Evolutionary conservation across 2,888 invertebrate species (phyloP), one percentile per base, ranked within the genome.

Genomic region (Eugnorisma glareosa): DNA sequence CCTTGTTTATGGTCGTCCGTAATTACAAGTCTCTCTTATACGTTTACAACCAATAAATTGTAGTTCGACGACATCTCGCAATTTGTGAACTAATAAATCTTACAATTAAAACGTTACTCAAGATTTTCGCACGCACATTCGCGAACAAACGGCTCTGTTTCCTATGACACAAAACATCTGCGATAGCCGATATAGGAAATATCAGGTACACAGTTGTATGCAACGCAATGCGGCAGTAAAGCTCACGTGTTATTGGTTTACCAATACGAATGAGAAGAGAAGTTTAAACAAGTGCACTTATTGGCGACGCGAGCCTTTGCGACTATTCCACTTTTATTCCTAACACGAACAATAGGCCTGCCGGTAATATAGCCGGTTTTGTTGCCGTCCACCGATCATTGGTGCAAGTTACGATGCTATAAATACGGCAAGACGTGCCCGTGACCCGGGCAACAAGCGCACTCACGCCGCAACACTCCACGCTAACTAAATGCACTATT

Each of bases 341-440:
- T 94, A 94, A 94, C 91, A 81, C 84, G 93, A 96, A 96, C 96
- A 96, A 96, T 96, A 93, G 96, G 90, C 89, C 88, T 91, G 93
- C 88, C 89, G 87, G 93, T 92, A 93, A 91, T 92, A 92, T 89
- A 90, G 92, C 92, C 91, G 92, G 93, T 92, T 93, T 92, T 91
- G 93, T 93, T 91, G 91, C 93, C 92, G 91, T 90, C 94, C 90
- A 92, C 93, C 94, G 93, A 95, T 95, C 94, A 93, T 92, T 92
- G 93, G 91, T 93, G 93, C 94, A 92, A 95, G 95, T 96, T 95
- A 96, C 93, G 95, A 94, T 88, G 94, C 95, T 94, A 96, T 96
- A 95, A 96, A 95, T 96, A 95, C 92, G 87, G 90, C 92, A 91
- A 92, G 94, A 95, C 95, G 95, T 94, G 96, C 95, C 95, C 94